These are phyloP conservation scores for Platerodrilus igneus DNA, from an alignment of 2,888 invertebrate genomes.

Conservation along the genomic window DNA sequence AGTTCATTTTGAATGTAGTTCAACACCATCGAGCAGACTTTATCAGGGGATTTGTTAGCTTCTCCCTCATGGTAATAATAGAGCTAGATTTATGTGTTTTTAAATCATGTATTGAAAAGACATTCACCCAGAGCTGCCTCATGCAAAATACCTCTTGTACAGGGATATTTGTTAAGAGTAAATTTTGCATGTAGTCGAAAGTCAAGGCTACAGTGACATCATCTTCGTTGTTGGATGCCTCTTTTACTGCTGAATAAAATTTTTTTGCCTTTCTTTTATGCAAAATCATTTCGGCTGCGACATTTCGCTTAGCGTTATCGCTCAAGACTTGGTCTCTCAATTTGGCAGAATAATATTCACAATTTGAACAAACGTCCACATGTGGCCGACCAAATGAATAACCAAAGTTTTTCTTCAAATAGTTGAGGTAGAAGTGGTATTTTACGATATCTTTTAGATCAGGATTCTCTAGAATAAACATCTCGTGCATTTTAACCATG, in stretches of 20 bases:
- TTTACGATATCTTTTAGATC: conserved; percentile 19
- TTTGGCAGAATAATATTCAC: conserved; percentile 20
- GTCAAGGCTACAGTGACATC: conserved; percentile 25
- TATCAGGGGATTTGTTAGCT: too few species aligned
- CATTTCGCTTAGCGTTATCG: conserved; percentile 26
- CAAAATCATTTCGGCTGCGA: conserved; percentile 28
- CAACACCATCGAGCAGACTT: too few species aligned
- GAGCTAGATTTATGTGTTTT: too few species aligned
- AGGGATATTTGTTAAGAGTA: conserved; percentile 28
- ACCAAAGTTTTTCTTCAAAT: conserved; percentile 23
- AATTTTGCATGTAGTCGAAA: conserved; percentile 35
- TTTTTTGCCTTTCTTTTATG: conserved; percentile 29
- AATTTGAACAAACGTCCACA: conserved; percentile 20
- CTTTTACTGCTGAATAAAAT: conserved; percentile 24
- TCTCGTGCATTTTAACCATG: conserved; percentile 16
- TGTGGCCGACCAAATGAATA: conserved; percentile 22
- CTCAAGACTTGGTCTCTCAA: conserved; percentile 21
- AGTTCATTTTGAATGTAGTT: too few species aligned
- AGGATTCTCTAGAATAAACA: conserved; percentile 18
- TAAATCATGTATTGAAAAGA: conserved; percentile 25
- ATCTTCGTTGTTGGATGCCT: conserved; percentile 13
- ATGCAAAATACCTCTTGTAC: conserved; percentile 35
- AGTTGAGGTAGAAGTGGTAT: conserved; percentile 21
- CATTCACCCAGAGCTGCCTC: conserved; percentile 25
- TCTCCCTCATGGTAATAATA: too few species aligned